Evolutionary conservation across 2,113 vertebrate species (phyloP).

Genomic region (Malurus elegans): DNA sequence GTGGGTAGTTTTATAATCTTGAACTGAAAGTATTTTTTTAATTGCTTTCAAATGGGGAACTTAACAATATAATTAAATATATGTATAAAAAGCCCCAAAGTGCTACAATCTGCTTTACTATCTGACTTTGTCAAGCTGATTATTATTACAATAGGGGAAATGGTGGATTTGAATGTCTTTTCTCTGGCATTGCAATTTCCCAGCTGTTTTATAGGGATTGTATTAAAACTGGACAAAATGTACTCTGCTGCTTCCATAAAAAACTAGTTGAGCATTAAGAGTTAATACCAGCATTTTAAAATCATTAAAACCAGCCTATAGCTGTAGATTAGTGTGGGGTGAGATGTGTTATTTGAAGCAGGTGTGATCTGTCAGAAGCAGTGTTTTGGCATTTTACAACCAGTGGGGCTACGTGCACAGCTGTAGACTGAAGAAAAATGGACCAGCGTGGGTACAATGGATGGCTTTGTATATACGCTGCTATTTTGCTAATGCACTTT

Average conservation of each 20-base stretch:
- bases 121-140: slow-evolving; percentile 70
- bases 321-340: slow-evolving; percentile 60
- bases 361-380: slow-evolving; percentile 67
- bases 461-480: slow-evolving; percentile 57
- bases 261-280: slow-evolving; percentile 72
- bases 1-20: slow-evolving; percentile 75
- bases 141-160: slow-evolving; percentile 77
- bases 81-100: slow-evolving; percentile 63
- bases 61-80: slow-evolving; percentile 76
- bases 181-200: slow-evolving; percentile 73
- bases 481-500: slow-evolving; percentile 61
- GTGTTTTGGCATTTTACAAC: slow-evolving; percentile 72
- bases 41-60: slow-evolving; percentile 78
- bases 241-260: slow-evolving; percentile 74
- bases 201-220: slow-evolving; percentile 74
- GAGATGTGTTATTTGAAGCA: slow-evolving; percentile 66
- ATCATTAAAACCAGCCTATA: slow-evolving; percentile 65
- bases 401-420: slow-evolving; percentile 50
- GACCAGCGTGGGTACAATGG: slow-evolving; percentile 32
- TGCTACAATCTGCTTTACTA: slow-evolving; percentile 74
- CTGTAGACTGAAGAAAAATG: slow-evolving; percentile 57
- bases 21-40: slow-evolving; percentile 74
- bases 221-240: slow-evolving; percentile 77
- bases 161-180: slow-evolving; percentile 78
- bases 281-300: slow-evolving; percentile 70